Evolutionary conservation across 2,888 invertebrate species (phyloP), one percentile per base, ranked within the genome.

Genomic region (Chloromyia formosa): DNA sequence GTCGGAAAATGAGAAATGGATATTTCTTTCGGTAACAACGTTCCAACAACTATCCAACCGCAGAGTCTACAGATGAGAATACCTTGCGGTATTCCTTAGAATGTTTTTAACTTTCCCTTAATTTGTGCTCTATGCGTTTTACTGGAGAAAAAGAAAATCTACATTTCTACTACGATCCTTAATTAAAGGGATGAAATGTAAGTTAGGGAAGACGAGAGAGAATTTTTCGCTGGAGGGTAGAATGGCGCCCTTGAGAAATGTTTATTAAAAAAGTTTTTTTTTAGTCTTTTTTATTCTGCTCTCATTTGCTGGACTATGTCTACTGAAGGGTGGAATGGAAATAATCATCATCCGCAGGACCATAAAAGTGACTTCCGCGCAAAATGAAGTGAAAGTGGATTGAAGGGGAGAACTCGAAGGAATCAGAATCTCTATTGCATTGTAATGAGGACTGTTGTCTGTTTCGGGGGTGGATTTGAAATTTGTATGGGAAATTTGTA

Each of bases 111-210:
- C 18, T 54, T 45, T 23, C 35, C 14, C 12, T 54, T 69, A 56
- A 56, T 71, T 71, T 71, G 71, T 42, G 71, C 56, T 58, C 10
- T 69, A 56, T 45, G n/a, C n/a, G n/a, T n/a, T 12, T 42, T 40
- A 12, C 56, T 1, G 20, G 10, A 53, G 20, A 42, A 56, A 56
- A 35, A 35, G 27, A 4, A n/a, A n/a, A 35, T 35, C 27, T 40
- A 40, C 56, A 42, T 40, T 40, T 20, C 18, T 56, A 40, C 71
- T 56, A 58, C 22, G 42, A 20, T 56, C 66, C 73, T 66, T 75
- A 75, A 75, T 75, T 75, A 75, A 75, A 75, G 72, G 75, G 75
- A 75, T 75, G 75, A 75, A 75, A 75, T 66, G 75, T 73, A 73
- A 66, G 66, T 75, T 73, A 66, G 42, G 75, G 22, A 40, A n/a